These are phyloP conservation scores for Archilochus colubris DNA, from an alignment of 2,113 vertebrate genomes.

Conservation along the genomic window DNA sequence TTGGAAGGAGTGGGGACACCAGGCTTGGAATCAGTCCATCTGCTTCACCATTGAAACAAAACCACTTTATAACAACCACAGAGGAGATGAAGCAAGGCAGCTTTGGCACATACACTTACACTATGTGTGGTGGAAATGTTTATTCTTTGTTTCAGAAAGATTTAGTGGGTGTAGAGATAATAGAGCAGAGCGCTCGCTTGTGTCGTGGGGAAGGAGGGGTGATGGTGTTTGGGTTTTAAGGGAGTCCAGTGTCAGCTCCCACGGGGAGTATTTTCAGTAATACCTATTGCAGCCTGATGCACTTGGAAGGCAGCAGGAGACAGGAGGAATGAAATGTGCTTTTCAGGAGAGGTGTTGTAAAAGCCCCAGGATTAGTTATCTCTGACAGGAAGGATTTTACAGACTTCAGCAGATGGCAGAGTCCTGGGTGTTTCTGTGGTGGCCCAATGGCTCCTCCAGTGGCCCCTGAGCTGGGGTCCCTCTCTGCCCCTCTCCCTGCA, in stretches of 20 bases:
- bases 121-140: conserved; percentile 68
- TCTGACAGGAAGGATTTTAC: conserved; percentile 43
- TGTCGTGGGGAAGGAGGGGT: conserved; percentile 58
- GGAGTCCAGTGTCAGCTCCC: conserved; percentile 49
- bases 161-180: conserved; percentile 72
- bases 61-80: conserved; percentile 61
- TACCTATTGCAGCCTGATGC: conserved; percentile 53
- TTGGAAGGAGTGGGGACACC: neutral
- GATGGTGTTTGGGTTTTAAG: conserved; percentile 50
- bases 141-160: conserved; percentile 72
- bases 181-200: conserved; percentile 46
- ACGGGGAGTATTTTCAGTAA: conserved; percentile 45
- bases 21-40: conserved; percentile 61
- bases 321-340: conserved; percentile 37
- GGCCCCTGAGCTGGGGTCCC: neutral
- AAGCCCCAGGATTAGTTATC: conserved; percentile 50
- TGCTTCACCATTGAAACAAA: conserved; percentile 59
- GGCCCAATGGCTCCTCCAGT: neutral
- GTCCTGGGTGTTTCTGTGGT: neutral
- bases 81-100: conserved; percentile 55
- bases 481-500: neutral
- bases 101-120: conserved; percentile 61
- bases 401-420: neutral
- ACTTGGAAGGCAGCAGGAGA: conserved; percentile 50
- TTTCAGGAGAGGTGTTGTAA: conserved; percentile 36